Percentiles rank a stretch among this genome's conserved stretches.
These are phyloP conservation scores for Rhinophrynus dorsalis DNA, from an alignment of 2,797 vertebrate genomes.

Conservation along the genomic window DNA sequence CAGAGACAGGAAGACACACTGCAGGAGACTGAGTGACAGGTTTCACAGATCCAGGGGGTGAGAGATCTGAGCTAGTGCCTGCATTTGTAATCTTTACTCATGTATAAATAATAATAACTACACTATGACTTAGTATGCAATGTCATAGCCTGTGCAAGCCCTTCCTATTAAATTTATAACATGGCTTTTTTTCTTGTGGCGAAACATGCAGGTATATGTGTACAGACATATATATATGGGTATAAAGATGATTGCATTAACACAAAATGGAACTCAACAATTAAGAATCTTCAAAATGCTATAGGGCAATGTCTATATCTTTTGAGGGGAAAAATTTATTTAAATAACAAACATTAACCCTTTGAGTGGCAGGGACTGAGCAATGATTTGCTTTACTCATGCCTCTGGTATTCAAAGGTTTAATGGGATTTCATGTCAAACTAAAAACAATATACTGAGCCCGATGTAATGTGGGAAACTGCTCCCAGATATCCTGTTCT, in stretches of 20 bases:
- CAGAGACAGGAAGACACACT: conserved; percentile 83
- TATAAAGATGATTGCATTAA: background rate
- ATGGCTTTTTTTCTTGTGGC: conserved; percentile 42
- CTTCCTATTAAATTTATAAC: conserved; percentile 54
- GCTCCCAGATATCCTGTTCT: no score
- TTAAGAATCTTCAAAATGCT: no score
- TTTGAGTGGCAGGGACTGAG: no score
- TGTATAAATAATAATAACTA: conserved; percentile 85
- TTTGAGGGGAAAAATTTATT: no score
- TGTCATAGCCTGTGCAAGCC: conserved; percentile 72
- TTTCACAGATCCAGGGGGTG: conserved; percentile 84
- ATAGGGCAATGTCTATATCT: no score
- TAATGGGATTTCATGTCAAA: no score
- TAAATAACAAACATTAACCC: no score
- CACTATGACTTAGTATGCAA: conserved; percentile 78
- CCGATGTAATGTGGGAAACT: no score
- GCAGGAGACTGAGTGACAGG: conserved; percentile 83
- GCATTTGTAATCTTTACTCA: conserved; percentile 85
- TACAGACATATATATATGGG: background rate
- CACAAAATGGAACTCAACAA: background rate
- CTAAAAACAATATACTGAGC: no score
- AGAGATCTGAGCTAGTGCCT: conserved; percentile 83
- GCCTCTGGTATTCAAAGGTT: no score
- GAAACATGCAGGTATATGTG: conserved; percentile 46
- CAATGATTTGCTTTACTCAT: no score